A percentile compares a stretch with the other conserved stretches of the same genome.
phyloP scores from a whole-genome alignment of 2,113 vertebrate genomes.

The Hassar affinis region DNA sequence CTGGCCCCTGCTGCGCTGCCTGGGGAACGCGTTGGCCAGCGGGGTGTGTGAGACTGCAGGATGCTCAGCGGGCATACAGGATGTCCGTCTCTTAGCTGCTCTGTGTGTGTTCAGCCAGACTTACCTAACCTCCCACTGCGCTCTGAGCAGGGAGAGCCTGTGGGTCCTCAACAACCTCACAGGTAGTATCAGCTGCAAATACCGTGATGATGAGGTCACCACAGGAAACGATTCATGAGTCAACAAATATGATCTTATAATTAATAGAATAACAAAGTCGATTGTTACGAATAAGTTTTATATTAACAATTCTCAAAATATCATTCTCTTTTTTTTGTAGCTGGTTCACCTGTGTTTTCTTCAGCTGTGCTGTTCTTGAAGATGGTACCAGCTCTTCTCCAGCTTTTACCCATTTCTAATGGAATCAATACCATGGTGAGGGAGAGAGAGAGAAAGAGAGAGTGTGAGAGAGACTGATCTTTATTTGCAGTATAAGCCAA shows the following conservation, averaged over 20 bases:
- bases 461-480: neutral
- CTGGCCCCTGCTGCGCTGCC: constrained; percentile 85
- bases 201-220: neutral
- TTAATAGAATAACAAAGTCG: neutral
- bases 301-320: neutral
- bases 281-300: neutral
- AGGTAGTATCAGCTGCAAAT: constrained; percentile 66
- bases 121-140: constrained; percentile 74
- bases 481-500: neutral
- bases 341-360: constrained; percentile 74
- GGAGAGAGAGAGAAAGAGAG: constrained; percentile 41
- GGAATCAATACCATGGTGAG: constrained; percentile 81
- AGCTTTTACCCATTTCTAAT: constrained; percentile 79
- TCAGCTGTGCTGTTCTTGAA: constrained; percentile 77
- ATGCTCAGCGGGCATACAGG: constrained; percentile 54
- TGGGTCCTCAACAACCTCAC: constrained; percentile 97
- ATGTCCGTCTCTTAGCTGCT: constrained; percentile 72
- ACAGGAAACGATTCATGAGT: neutral
- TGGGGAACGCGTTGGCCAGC: constrained; percentile 83
- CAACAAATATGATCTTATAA: neutral
- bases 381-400: constrained; percentile 79
- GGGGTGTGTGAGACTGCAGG: constrained; percentile 51
- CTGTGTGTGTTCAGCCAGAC: constrained; percentile 79
- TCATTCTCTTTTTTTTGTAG: constrained; percentile 61
- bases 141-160: constrained; percentile 79